Evolutionary conservation across 2,113 vertebrate species (phyloP).

Genomic region (Empidonax alnorum): DNA sequence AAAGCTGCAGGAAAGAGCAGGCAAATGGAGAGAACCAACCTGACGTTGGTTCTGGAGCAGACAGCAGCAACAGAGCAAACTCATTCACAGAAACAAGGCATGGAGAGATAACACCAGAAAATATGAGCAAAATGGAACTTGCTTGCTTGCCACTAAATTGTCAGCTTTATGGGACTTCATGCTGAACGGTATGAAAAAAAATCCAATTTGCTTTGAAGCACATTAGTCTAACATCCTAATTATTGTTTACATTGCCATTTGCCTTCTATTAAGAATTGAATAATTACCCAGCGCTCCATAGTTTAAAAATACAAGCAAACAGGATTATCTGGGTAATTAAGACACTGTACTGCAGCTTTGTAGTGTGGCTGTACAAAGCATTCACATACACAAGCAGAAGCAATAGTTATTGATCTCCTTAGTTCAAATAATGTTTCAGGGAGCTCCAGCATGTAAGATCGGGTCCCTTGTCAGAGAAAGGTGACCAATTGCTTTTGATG

Average conservation of each 20-base stretch:
- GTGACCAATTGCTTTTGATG: neutral
- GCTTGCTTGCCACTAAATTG: constrained; percentile 76
- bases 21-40: constrained; percentile 33
- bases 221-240: constrained; percentile 85
- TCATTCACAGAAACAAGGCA: constrained; percentile 65
- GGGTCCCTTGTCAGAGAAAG: constrained; percentile 40
- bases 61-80: constrained; percentile 36
- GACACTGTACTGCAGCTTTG: constrained; percentile 74
- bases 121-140: constrained; percentile 73
- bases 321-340: constrained; percentile 89
- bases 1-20: constrained; percentile 24
- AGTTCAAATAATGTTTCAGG: constrained; percentile 45
- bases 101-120: constrained; percentile 72
- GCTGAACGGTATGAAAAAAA: constrained; percentile 81
- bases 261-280: constrained; percentile 87
- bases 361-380: constrained; percentile 49
- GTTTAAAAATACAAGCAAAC: constrained; percentile 87
- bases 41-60: constrained; percentile 15
- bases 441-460: constrained; percentile 1
- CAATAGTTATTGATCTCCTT: constrained; percentile 55
- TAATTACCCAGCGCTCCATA: constrained; percentile 78
- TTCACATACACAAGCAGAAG: constrained; percentile 18
- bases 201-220: constrained; percentile 82
- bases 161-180: constrained; percentile 83
- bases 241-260: constrained; percentile 87